These are phyloP conservation scores for Myrmecophaga tridactyla DNA, from an alignment of 2,113 vertebrate species.

Conservation along the genomic window DNA sequence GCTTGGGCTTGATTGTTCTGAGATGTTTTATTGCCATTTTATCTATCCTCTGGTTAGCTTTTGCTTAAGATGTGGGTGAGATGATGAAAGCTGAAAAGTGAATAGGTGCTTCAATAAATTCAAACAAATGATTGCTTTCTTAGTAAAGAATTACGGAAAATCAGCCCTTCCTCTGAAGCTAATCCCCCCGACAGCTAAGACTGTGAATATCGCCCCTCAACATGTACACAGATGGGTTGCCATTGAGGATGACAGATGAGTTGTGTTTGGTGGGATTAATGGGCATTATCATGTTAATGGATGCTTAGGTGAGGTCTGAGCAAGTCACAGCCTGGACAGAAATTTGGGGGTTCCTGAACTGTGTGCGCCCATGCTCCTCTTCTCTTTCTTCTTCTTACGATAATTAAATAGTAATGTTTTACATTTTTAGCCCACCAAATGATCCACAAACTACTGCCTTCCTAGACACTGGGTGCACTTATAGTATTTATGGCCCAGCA, in stretches of 20 bases:
- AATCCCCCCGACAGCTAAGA: conserved; percentile 83
- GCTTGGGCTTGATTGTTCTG: conserved; percentile 53
- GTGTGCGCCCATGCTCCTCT: conserved; percentile 68
- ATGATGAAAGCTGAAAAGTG: conserved; percentile 80
- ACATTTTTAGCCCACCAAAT: conserved; percentile 77
- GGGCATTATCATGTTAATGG: conserved; percentile 88
- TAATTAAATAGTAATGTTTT: conserved; percentile 76
- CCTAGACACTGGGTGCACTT: conserved; percentile 62
- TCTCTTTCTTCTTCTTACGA: conserved; percentile 48
- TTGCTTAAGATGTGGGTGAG: conserved; percentile 76
- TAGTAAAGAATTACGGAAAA: conserved; percentile 81
- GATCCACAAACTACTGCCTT: conserved; percentile 72
- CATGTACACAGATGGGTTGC: conserved; percentile 83
- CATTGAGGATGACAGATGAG: conserved; percentile 86
- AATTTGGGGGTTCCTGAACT: conserved; percentile 77
- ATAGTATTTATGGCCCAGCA: conserved; percentile 69
- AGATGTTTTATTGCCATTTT: conserved; percentile 72
- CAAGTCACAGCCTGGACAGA: conserved; percentile 81
- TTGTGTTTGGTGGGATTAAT: conserved; percentile 88
- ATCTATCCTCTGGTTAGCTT: conserved; percentile 52
- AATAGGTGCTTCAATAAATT: conserved; percentile 82
- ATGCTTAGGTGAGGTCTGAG: conserved; percentile 85
- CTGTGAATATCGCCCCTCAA: conserved; percentile 77
- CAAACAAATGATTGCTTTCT: conserved; percentile 83
- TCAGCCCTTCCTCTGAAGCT: conserved; percentile 82